Percentiles rank a stretch among this genome's conserved stretches.
Conservation (phyloP, 2,888 invertebrate species). For the Drosophila lacicola region DNA sequence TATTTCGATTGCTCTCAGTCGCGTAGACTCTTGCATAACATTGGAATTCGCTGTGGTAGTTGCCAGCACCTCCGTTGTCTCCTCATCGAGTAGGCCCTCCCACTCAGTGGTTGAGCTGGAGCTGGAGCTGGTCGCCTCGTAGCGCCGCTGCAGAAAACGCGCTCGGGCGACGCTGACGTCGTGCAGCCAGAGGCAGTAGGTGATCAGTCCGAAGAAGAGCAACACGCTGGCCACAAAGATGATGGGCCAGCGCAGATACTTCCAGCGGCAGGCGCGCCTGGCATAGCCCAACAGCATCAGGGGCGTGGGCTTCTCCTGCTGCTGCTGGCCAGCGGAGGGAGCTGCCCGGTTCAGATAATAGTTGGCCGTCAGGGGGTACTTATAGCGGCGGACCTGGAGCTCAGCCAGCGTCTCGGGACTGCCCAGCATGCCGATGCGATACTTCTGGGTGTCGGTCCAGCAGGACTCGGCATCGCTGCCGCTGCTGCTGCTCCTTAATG, state of each 20-base stretch:
- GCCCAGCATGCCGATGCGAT: conserved; percentile 75
- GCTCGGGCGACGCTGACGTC: conserved; percentile 81
- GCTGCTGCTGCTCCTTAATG: conserved; percentile 64
- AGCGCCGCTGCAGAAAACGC: conserved; percentile 72
- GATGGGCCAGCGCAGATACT: conserved; percentile 80
- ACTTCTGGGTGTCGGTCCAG: conserved; percentile 72
- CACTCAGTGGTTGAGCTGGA: conserved; percentile 40
- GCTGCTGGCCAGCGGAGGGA: not conserved
- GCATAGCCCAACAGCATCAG: conserved; percentile 66
- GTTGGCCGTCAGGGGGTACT: conserved; percentile 80
- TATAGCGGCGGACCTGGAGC: conserved; percentile 81
- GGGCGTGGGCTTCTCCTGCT: conserved; percentile 62
- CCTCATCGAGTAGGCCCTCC: conserved; percentile 39
- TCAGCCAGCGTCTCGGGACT: conserved; percentile 80
- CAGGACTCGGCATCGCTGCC: conserved; percentile 35
- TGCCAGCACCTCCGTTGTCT: conserved; percentile 22
- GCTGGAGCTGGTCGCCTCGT: conserved; percentile 44
- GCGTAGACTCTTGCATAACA: conserved; percentile 66
- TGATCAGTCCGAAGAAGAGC: conserved; percentile 81
- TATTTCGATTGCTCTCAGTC: conserved; percentile 57
- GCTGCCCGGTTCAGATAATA: conserved; percentile 71
- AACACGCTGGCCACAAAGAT: conserved; percentile 79
- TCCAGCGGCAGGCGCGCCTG: conserved; percentile 76
- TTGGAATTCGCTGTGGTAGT: conserved; percentile 26
- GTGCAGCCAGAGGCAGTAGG: conserved; percentile 82